Evolutionary conservation across 1,140 invertebrate species (phyloP).

Genomic region (Phortica variegata): DNA sequence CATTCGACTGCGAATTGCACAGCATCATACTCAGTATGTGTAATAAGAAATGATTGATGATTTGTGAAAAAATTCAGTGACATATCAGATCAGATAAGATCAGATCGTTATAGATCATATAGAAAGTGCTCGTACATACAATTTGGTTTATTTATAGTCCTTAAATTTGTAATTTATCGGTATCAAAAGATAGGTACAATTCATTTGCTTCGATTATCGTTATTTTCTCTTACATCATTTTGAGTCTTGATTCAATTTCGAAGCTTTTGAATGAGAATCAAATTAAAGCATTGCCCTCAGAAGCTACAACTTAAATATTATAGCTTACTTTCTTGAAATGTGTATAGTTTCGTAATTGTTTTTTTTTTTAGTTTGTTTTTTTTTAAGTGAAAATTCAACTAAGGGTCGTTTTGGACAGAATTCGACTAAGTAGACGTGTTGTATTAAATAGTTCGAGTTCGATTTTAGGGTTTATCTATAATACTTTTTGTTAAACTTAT

Average conservation of each 20-base stretch:
- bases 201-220: slow-evolving; percentile 48
- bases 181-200: slow-evolving; percentile 55
- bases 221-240: slow-evolving; percentile 24
- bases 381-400: slow-evolving; percentile 4
- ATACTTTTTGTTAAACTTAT: no score
- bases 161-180: slow-evolving; percentile 54
- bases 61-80: no score
- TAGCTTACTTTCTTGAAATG: background rate
- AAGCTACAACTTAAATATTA: background rate
- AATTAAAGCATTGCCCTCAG: background rate
- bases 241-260: background rate
- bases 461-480: slow-evolving; percentile 1
- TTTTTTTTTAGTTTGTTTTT: slow-evolving; percentile 5
- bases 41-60: no score
- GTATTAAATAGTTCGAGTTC: slow-evolving; percentile 13
- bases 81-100: no score
- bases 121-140: no score
- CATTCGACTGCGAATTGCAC: no score
- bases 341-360: background rate
- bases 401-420: slow-evolving; percentile 36
- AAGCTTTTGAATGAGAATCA: no score
- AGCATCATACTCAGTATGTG: no score
- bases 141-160: slow-evolving; percentile 45
- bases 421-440: slow-evolving; percentile 38
- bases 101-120: no score